Evolutionary conservation across 2,888 invertebrate genomes (phyloP).

Genomic region (Diarsia rubi): DNA sequence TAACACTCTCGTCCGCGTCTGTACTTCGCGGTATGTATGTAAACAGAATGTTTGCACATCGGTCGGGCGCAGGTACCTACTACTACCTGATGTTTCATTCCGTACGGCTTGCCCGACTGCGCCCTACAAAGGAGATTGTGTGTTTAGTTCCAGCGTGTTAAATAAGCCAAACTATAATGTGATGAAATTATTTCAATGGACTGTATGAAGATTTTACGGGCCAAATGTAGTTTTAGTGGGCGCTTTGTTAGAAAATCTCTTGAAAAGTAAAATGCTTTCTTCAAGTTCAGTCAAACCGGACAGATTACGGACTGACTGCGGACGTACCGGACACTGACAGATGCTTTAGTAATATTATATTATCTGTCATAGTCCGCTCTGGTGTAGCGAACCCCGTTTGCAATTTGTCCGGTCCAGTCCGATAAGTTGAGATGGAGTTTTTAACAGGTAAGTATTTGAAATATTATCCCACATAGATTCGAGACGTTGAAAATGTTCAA

Average conservation of each 20-base stretch:
- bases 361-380: background rate
- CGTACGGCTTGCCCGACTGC: constrained; percentile 55
- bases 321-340: background rate
- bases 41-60: constrained; percentile 68
- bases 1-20: constrained; percentile 23
- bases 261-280: background rate
- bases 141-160: constrained; percentile 34
- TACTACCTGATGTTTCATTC: constrained; percentile 68
- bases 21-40: constrained; percentile 66
- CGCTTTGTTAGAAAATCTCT: background rate
- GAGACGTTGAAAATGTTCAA: constrained; percentile 35
- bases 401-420: background rate
- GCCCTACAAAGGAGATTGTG: constrained; percentile 58
- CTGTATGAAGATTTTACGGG: background rate
- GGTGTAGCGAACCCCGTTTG: background rate
- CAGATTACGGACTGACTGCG: background rate
- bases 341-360: background rate
- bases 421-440: background rate
- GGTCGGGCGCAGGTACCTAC: constrained; percentile 64
- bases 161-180: constrained; percentile 40
- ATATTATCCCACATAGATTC: constrained; percentile 7
- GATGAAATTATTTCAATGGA: constrained; percentile 45
- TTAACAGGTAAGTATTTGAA: constrained; percentile 6
- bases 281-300: background rate
- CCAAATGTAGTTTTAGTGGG: background rate